Base-by-base conservation (phyloP, 2,113 vertebrate genomes). In the Urocitellus parryii region DNA sequence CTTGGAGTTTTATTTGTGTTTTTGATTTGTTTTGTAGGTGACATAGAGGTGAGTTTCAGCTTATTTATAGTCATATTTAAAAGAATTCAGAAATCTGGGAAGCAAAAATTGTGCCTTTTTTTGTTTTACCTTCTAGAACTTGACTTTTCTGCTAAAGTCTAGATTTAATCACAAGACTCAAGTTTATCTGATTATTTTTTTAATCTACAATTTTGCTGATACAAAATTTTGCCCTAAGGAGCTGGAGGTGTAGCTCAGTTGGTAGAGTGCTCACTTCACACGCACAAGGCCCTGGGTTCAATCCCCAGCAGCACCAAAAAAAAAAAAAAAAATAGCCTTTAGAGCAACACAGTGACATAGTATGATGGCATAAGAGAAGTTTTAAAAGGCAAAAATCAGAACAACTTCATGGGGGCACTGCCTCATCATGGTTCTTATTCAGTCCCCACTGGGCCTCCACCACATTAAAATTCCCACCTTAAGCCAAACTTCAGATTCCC, bases 21-120 rank as follows among this genome's bases (percentile, higher is more conserved):
- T 42, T n/a, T 14, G 24, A 29, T 29, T 34, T 56, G 85, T 34
- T 51, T 91, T 68, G 8, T 61, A 83, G 61, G 39, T 74, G 61
- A 65, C 34, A 51, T 39, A 63, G 27, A 76, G 48, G 2, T 95
- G 61, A 81, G 20, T 89, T 86, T 87, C 42, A 34, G 2, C 27
- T 96, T 72, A 45, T 78, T 67, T 22, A 22, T 61, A 48, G 22
- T 79, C 53, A 74, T 48, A 78, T 73, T 18, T 78, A 74, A 27
- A 45, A 61, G 83, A 86, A 85, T 91, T 92, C 58, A 73, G 56
- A 73, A 80, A 70, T 22, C 95, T 72, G 24, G 51, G 34, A 95
- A 96, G 63, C 22, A 73, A 88, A 88, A 73, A 12, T 25, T 77
- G 34, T 67, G 34, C n/a, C 51, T 87, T 67, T 78, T 27, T 77